phyloP scores from a whole-genome alignment of 2,797 vertebrate genomes.

The Chloroceryle inda region DNA sequence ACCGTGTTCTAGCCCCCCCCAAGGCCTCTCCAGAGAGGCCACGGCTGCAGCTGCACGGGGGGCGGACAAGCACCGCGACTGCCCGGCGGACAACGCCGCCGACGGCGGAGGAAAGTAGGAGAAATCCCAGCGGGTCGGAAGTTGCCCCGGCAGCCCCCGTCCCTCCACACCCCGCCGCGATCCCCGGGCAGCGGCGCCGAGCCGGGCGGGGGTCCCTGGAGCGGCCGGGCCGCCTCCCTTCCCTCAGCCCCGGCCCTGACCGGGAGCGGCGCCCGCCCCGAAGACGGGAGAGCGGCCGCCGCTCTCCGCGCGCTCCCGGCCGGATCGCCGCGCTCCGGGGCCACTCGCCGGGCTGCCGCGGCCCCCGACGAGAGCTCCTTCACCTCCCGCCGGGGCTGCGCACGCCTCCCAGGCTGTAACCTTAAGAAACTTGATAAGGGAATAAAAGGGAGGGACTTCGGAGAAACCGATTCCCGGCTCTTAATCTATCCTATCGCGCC shows the following conservation, averaged over 20 bases:
- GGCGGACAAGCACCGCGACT: background rate
- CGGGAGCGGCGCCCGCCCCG: background rate
- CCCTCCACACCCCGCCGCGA: fast-evolving
- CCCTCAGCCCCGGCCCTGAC: background rate
- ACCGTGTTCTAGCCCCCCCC: background rate
- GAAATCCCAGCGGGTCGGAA: background rate
- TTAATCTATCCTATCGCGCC: background rate
- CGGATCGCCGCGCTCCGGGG: fast-evolving
- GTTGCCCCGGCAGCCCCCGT: background rate
- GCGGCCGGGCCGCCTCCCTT: background rate
- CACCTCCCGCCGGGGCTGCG: background rate
- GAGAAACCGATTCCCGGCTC: background rate
- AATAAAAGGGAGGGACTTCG: conserved; percentile 21
- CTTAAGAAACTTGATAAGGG: conserved; percentile 54
- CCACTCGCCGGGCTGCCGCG: background rate
- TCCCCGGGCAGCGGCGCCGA: background rate
- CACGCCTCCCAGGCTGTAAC: background rate
- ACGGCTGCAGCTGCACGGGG: background rate
- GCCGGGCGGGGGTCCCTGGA: background rate
- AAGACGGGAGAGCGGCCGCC: background rate
- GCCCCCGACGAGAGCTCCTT: background rate
- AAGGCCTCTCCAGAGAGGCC: background rate
- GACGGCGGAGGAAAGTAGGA: background rate
- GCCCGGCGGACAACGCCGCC: background rate
- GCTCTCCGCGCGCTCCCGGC: background rate